Conservation (phyloP, 2,797 vertebrate species). For the Siniperca scherzeri region DNA sequence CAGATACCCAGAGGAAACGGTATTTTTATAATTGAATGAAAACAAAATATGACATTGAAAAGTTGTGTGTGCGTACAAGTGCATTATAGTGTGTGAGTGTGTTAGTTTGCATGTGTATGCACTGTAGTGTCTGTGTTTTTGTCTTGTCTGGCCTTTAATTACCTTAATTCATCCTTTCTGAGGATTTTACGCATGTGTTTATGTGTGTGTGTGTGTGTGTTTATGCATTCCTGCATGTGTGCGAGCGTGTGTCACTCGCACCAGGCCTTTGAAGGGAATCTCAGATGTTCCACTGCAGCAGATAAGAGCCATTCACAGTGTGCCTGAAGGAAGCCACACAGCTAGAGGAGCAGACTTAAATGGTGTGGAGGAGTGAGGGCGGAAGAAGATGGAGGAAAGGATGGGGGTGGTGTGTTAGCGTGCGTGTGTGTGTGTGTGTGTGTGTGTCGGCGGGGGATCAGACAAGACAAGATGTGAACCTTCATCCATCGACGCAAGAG, state of each 20-base stretch:
- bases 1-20: conserved; percentile 4
- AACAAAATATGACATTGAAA: background rate
- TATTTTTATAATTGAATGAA: conserved; percentile 17
- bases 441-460: conserved; percentile 28
- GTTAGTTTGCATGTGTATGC: background rate
- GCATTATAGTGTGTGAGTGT: background rate
- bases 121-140: conserved; percentile 28
- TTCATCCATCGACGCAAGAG: conserved; percentile 50
- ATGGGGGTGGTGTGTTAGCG: conserved; percentile 17
- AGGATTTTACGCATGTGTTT: conserved; percentile 9
- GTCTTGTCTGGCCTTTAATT: conserved; percentile 31
- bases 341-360: conserved; percentile 50
- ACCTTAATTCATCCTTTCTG: conserved; percentile 22
- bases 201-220: conserved; percentile 5
- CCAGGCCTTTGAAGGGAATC: conserved; percentile 28
- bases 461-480: conserved; percentile 63
- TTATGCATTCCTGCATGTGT: background rate
- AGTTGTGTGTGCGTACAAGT: background rate
- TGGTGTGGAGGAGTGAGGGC: conserved; percentile 16
- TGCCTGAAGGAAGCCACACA: conserved; percentile 47
- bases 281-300: conserved; percentile 54
- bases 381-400: conserved; percentile 18
- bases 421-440: conserved; percentile 5
- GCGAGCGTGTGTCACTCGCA: background rate
- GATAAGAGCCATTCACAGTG: conserved; percentile 46